Evolutionary conservation across 2,113 vertebrate species (phyloP), one percentile per base, ranked within the genome.

Genomic region (Vireo altiloquus): DNA sequence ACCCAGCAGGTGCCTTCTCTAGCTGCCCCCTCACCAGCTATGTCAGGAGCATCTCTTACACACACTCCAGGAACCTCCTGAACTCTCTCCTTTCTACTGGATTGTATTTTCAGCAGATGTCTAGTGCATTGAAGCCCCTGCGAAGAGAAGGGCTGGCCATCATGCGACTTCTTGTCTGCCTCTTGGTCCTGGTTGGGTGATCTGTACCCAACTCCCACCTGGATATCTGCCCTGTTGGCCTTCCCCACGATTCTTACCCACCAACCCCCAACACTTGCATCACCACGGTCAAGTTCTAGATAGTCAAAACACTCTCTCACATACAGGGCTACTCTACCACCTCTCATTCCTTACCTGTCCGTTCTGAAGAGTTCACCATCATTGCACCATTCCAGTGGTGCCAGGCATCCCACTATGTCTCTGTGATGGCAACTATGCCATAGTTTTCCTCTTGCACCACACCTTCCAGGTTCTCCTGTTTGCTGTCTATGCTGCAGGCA

Each of bases 241-340:
- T 64, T 64, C 23, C 59, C 8, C n/a, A 47, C 15, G 5, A 33
- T 47, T 64, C 59, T 56, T n/a, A n/a, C 24, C 10, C 24, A 30
- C 50, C n/a, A 65, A 13, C 30, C 24, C 4, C 49, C 0, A 0
- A 57, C 35, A 40, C 7, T 56, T 56, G n/a, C 28, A n/a, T 56
- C 49, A 54, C 30, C 23, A 24, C 42, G 28, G 59, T 23, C 50
- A 84, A 64, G 23, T 28, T n/a, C 50, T 65, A 75, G n/a, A 56
- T 24, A 24, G 50, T 40, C 50, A 65, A 75, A 57, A 65, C 20
- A 16, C 24, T 85, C 7, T 19, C 30, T 85, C 15, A 30, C 8
- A 49, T 35, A 40, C 24, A 31, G 42, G 42, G 53, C 30, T 71
- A 42, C 11, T 17, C 14, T 42, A 71, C 9, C 7, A 71, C 42